Percentiles rank a stretch among this genome's conserved stretches.
Conservation (phyloP, 2,888 invertebrate species). For the Rambutsinella grinnellia region DNA sequence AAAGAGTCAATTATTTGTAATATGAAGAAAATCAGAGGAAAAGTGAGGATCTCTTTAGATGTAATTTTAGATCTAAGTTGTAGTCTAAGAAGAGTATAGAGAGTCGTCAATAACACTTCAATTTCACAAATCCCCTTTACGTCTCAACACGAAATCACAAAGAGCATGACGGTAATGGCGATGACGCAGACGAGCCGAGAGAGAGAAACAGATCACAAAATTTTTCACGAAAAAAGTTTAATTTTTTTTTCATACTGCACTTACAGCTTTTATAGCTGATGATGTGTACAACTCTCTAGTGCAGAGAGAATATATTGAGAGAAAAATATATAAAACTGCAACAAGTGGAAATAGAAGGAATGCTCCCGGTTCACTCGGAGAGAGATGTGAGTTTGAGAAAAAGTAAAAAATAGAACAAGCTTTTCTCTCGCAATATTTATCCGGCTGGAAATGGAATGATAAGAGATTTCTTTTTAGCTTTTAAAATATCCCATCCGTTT, state of each 20-base stretch:
- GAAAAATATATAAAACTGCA: no score
- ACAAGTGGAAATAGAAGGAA: conserved; percentile 42
- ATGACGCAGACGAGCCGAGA: not conserved
- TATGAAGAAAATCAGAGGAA: not conserved
- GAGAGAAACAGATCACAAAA: not conserved
- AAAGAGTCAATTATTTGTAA: not conserved
- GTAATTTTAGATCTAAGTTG: not conserved
- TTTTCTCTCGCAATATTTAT: not conserved
- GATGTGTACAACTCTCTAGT: no score
- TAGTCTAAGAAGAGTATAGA: no score
- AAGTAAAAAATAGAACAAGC: conserved; percentile 23
- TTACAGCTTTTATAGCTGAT: no score
- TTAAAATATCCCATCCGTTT: no score
- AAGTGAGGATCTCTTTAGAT: not conserved
- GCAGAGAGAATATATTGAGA: no score
- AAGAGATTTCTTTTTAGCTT: not conserved
- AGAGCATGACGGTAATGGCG: conserved; percentile 7
- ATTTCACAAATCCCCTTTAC: not conserved
- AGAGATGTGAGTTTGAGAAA: no score
- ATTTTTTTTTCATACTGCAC: not conserved
- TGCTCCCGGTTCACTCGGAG: conserved; percentile 22
- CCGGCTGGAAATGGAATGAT: conserved; percentile 15
- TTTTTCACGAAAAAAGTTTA: not conserved
- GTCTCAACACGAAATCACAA: no score
- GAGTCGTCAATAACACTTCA: not conserved